Percentiles rank a stretch among this genome's conserved stretches.
These are phyloP conservation scores for Oscheius sp. DNA, from an alignment of 2,888 invertebrate genomes.

Conservation along the genomic window DNA sequence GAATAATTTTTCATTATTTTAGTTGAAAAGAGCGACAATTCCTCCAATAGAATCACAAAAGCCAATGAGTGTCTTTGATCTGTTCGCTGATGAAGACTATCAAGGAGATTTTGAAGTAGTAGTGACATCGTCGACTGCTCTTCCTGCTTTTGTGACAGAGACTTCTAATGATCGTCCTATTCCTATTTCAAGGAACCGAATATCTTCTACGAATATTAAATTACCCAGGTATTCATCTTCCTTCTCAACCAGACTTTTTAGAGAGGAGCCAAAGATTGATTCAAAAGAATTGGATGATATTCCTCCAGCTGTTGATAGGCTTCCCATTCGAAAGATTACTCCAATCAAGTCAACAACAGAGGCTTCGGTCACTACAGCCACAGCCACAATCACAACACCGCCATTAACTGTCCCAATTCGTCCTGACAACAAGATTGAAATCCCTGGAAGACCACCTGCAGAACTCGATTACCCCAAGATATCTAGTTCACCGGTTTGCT, in stretches of 20 bases:
- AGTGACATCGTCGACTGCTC: not conserved
- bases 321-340: slow-evolving; percentile 23
- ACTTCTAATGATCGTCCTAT: slow-evolving; percentile 6
- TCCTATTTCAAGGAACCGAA: slow-evolving; percentile 7
- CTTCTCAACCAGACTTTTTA: not conserved
- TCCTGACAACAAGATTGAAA: too few species aligned
- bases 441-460: slow-evolving; percentile 44
- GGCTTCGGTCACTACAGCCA: not conserved
- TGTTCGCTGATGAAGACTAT: slow-evolving; percentile 45
- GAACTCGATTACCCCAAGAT: slow-evolving; percentile 35
- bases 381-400: not conserved
- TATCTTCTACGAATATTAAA: not conserved
- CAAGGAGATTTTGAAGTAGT: slow-evolving; percentile 46
- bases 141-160: slow-evolving; percentile 20
- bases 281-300: slow-evolving; percentile 11
- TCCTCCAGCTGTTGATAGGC: slow-evolving; percentile 24
- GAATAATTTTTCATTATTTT: not conserved
- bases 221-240: not conserved
- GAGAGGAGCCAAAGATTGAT: not conserved
- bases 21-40: slow-evolving; percentile 6
- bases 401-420: not conserved
- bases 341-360: not conserved
- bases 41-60: not conserved
- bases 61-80: slow-evolving; percentile 33
- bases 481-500: slow-evolving; percentile 10